Conservation (phyloP, 2,797 vertebrate species). For the Oreonectes daqikongensis region DNA sequence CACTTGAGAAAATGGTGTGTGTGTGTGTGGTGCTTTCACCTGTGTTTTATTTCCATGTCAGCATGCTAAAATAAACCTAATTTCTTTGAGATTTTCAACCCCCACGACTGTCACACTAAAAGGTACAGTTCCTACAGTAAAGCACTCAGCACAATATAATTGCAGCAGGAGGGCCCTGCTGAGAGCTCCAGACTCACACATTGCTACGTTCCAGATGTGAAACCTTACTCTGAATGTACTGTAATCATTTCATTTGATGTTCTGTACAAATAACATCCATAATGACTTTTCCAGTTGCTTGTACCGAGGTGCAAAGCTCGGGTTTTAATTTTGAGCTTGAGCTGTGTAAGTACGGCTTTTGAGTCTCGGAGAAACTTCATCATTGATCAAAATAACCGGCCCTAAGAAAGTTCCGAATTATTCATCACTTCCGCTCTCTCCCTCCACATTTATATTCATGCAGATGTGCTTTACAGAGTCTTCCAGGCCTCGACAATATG, state of each 20-base stretch:
- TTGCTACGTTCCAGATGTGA: background rate
- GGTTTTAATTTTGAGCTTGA: background rate
- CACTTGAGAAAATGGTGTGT: too few species aligned
- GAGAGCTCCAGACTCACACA: background rate
- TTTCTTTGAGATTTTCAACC: background rate
- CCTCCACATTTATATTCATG: slow-evolving; percentile 1
- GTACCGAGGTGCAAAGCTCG: background rate
- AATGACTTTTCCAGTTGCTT: background rate
- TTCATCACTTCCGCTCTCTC: background rate
- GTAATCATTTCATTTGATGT: slow-evolving; percentile 6
- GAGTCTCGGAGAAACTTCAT: background rate
- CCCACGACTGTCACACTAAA: background rate
- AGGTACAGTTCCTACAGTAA: background rate
- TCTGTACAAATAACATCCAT: background rate
- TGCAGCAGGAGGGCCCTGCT: background rate
- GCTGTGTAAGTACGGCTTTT: background rate
- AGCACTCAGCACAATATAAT: slow-evolving; percentile 12
- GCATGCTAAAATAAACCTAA: slow-evolving; percentile 5
- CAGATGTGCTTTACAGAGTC: background rate
- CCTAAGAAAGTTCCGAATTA: background rate
- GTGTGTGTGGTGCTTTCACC: slow-evolving; percentile 24
- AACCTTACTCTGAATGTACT: background rate
- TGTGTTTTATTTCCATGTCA: slow-evolving; percentile 25
- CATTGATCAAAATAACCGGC: slow-evolving; percentile 9
- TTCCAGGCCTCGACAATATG: background rate